Conservation (phyloP, 92 coral and sea anemone species). For the Meandrina meandrites region DNA sequence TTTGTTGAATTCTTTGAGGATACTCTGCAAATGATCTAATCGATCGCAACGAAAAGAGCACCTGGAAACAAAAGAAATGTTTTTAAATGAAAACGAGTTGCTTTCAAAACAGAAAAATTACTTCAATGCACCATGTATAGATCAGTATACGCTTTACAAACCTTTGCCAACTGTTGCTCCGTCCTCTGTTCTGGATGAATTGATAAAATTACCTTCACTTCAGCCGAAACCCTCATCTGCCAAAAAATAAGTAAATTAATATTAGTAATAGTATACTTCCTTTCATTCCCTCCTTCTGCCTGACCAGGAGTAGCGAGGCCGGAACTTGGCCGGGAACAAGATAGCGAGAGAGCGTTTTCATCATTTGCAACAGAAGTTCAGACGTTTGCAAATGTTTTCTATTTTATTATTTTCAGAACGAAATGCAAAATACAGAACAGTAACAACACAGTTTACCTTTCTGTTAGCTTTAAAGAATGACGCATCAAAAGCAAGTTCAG, state of each 20-base stretch:
- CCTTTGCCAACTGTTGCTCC: conserved; percentile 90
- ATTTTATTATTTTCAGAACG: too few relatives aligned
- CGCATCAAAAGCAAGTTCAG: conserved; percentile 88
- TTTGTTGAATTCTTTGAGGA: conserved; percentile 94
- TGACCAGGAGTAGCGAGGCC: too few relatives aligned
- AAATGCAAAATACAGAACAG: too few relatives aligned
- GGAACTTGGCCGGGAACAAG: too few relatives aligned
- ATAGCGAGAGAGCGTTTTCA: too few relatives aligned
- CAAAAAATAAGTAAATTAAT: neutral
- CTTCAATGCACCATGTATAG: neutral
- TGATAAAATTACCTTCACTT: conserved; percentile 78
- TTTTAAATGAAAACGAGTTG: neutral
- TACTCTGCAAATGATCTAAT: conserved; percentile 96
- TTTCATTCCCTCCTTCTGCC: too few relatives aligned
- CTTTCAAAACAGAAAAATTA: neutral
- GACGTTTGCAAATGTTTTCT: neutral
- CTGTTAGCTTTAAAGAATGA: conserved; percentile 94
- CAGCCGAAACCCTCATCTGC: conserved; percentile 94
- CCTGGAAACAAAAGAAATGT: conserved; percentile 49
- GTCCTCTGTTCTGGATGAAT: conserved; percentile 84
- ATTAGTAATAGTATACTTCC: too few relatives aligned
- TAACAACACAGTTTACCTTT: conserved; percentile 52
- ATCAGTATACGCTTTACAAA: conserved; percentile 19
- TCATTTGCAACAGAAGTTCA: neutral
- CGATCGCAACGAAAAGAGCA: conserved; percentile 82